These are phyloP conservation scores for Drosophila austrosaltans DNA, from an alignment of 2,888 invertebrate species.

Conservation along the genomic window DNA sequence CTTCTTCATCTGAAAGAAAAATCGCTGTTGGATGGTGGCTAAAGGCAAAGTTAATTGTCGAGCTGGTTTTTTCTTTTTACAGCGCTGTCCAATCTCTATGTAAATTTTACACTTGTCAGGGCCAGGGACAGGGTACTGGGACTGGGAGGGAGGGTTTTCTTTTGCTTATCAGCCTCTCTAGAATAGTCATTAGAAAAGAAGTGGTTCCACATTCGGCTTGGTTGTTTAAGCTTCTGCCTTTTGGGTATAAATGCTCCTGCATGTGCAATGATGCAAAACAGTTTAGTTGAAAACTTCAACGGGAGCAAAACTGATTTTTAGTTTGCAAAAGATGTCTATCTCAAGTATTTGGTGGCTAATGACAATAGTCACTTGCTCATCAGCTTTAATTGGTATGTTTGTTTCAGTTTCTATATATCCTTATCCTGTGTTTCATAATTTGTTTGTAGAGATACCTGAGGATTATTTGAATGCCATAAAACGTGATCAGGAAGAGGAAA, in stretches of 20 bases:
- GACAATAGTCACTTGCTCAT: constrained; percentile 14
- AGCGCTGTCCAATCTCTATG: constrained; percentile 46
- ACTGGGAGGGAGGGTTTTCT: background rate
- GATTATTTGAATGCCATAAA: constrained; percentile 40
- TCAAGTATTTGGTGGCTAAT: constrained; percentile 22
- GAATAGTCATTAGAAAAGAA: constrained; percentile 29
- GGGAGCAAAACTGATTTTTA: constrained; percentile 24
- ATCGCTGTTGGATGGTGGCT: constrained; percentile 23
- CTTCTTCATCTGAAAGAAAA: background rate
- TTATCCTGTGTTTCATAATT: background rate
- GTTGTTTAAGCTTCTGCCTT: background rate
- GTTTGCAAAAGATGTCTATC: constrained; percentile 25
- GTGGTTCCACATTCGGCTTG: constrained; percentile 14
- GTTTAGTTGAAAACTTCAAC: constrained; percentile 43
- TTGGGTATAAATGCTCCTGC: constrained; percentile 53
- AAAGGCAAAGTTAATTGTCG: constrained; percentile 26
- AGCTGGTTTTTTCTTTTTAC: constrained; percentile 32
- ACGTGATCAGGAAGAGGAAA: constrained; percentile 30
- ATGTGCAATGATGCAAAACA: constrained; percentile 29
- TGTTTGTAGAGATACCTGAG: constrained; percentile 32
- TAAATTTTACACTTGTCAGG: constrained; percentile 42
- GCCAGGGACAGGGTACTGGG: background rate
- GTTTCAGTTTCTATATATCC: background rate
- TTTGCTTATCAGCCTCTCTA: constrained; percentile 43
- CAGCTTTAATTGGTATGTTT: constrained; percentile 27